Conservation (phyloP, 1,140 invertebrate species). For the Coenobita brevimanus region DNA sequence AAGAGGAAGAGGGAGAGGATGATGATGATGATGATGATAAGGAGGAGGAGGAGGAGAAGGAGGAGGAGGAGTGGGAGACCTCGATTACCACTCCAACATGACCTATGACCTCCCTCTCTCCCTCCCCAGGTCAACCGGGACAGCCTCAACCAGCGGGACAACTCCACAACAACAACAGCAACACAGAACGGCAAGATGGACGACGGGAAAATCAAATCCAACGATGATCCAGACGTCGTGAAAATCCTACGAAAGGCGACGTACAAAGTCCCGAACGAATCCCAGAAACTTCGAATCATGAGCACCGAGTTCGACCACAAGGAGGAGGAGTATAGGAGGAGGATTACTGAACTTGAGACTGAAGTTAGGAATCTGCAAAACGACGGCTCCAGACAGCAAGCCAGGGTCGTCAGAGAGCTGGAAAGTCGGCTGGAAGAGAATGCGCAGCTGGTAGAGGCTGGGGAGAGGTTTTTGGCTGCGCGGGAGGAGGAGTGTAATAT, state of each 20-base stretch:
- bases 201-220: constrained; percentile 26
- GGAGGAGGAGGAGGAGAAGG: no score
- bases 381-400: constrained; percentile 60
- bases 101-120: no score
- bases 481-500: constrained; percentile 71
- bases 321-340: constrained; percentile 70
- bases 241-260: constrained; percentile 64
- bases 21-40: no score
- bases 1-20: no score
- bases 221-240: constrained; percentile 65
- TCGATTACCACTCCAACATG: no score
- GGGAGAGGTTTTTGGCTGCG: constrained; percentile 69
- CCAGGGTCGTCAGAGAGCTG: constrained; percentile 65
- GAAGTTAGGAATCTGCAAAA: constrained; percentile 68
- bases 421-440: constrained; percentile 69
- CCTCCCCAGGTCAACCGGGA: constrained; percentile 71
- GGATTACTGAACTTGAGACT: constrained; percentile 69
- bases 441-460: constrained; percentile 66
- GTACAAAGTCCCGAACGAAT: constrained; percentile 61
- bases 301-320: constrained; percentile 68
- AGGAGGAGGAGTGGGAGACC: no score
- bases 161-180: no score
- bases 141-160: constrained; percentile 35
- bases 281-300: constrained; percentile 58
- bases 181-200: constrained; percentile 13